Conservation (phyloP, 1,140 invertebrate species). For the Drosophila sucinea region DNA sequence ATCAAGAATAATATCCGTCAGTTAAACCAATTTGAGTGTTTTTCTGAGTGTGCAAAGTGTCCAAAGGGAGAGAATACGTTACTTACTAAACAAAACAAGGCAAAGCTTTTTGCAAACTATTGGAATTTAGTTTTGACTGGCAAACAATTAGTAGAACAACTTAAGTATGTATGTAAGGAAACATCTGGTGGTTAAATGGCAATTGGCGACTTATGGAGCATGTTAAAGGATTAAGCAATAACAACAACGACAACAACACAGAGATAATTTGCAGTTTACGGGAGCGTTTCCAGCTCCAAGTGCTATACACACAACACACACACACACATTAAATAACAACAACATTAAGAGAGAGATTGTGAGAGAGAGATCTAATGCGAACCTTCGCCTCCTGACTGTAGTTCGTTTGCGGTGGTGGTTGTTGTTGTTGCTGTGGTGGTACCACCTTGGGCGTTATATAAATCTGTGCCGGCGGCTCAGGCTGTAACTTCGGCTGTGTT, state of each 20-base stretch:
- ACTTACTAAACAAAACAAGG: constrained; percentile 12
- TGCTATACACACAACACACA: constrained; percentile 67
- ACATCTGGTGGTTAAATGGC: constrained; percentile 1
- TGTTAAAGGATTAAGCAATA: constrained; percentile 31
- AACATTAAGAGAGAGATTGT: constrained; percentile 18
- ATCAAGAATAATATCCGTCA: no score
- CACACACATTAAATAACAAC: constrained; percentile 48
- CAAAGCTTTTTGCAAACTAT: background rate
- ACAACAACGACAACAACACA: constrained; percentile 29
- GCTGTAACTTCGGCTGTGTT: constrained; percentile 36
- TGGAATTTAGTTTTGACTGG: background rate
- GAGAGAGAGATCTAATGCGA: constrained; percentile 55
- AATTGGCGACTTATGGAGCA: constrained; percentile 9
- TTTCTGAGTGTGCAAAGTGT: no score
- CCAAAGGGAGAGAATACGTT: background rate
- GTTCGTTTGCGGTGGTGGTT: constrained; percentile 26
- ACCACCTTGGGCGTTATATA: constrained; percentile 47
- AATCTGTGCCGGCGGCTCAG: constrained; percentile 57
- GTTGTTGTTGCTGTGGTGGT: constrained; percentile 14
- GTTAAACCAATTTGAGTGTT: background rate
- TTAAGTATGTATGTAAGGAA: background rate
- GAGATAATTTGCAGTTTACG: constrained; percentile 22
- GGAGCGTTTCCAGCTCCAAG: constrained; percentile 27
- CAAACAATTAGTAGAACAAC: background rate
- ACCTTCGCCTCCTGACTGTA: constrained; percentile 79